Evolutionary conservation across 2,113 vertebrate species (phyloP).

Genomic region (Thalassoma bifasciatum): DNA sequence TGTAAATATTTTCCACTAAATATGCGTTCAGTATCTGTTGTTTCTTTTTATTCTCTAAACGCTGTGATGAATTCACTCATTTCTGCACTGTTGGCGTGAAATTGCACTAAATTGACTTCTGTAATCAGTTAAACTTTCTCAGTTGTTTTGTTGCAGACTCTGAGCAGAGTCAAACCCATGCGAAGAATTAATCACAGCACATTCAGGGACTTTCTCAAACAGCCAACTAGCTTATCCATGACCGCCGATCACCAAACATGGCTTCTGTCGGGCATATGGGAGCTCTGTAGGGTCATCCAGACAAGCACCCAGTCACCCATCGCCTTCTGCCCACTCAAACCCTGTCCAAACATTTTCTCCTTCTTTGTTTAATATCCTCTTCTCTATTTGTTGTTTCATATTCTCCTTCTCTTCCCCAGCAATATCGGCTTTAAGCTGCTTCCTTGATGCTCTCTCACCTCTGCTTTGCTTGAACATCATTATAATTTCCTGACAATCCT

Average conservation of each 20-base stretch:
- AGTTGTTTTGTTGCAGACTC: not conserved
- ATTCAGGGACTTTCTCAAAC: conserved; percentile 8
- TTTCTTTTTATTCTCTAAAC: not conserved
- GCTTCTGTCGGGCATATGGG: conserved; percentile 78
- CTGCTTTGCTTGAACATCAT: not conserved
- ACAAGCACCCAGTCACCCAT: conserved; percentile 50
- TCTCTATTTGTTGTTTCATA: not conserved
- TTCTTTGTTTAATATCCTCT: not conserved
- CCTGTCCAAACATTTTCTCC: conserved; percentile 20
- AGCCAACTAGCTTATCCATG: conserved; percentile 29
- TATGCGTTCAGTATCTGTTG: not conserved
- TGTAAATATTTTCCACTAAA: not conserved
- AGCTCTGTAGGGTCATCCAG: conserved; percentile 73
- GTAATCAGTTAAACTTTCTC: conserved; percentile 11
- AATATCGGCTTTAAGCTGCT: not conserved
- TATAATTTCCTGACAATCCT: not conserved
- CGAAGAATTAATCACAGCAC: conserved; percentile 6
- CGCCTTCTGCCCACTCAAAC: conserved; percentile 50
- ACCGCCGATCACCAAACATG: conserved; percentile 62
- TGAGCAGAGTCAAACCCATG: conserved; percentile 4
- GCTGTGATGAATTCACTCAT: not conserved
- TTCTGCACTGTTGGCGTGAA: not conserved
- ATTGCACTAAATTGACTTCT: conserved; percentile 5
- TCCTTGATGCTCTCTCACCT: conserved; percentile 4
- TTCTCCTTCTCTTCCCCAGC: not conserved